Evolutionary conservation across 2,797 vertebrate species (phyloP), one percentile per base, ranked within the genome.

Genomic region (Labroides dimidiatus): DNA sequence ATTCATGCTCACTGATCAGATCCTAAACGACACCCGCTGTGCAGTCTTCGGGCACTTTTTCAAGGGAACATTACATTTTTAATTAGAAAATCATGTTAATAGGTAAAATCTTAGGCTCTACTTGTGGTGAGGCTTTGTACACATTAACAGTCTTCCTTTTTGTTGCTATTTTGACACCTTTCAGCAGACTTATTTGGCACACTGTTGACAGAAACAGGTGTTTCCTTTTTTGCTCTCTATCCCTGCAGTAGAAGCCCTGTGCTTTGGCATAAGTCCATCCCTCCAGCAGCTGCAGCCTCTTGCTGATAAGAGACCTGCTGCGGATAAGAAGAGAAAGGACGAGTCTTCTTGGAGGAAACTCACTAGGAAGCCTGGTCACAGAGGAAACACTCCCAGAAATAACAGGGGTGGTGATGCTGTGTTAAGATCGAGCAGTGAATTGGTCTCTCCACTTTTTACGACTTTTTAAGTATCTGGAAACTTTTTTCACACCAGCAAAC

Each of bases 261-360:
- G 41, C 62, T 41, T 69, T 55, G 41, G 84, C 54, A 42, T 76
- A 42, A 47, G 54, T 47, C 75, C 85, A 78, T 53, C 6, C 14
- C 62, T 64, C 11, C 37, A 63, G 47, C 72, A 47, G 27, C 12
- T 27, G 59, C 72, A 55, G 16, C 71, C 51, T 72, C 30, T 53
- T 43, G n/a, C 51, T 11, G 84, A 87, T 90, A 89, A 87, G 61
- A 33, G 17, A 67, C 48, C 53, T 52, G 53, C 30, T 33, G 21
- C 79, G 33, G 19, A 33, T 51, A 24, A 16, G 44, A 54, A 36
- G 15, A 68, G 56, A 54, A 60, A 37, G 70, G 81, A 82, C 82
- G 75, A 85, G 91, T 92, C 87, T 90, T 78, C 65, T 82, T 64
- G 41, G 77, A 84, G 64, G 61, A 82, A 55, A 67, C 65, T 57